Evolutionary conservation across 2,888 invertebrate genomes (phyloP), one percentile per base, ranked within the genome.

Genomic region (Isotomurus palustris): DNA sequence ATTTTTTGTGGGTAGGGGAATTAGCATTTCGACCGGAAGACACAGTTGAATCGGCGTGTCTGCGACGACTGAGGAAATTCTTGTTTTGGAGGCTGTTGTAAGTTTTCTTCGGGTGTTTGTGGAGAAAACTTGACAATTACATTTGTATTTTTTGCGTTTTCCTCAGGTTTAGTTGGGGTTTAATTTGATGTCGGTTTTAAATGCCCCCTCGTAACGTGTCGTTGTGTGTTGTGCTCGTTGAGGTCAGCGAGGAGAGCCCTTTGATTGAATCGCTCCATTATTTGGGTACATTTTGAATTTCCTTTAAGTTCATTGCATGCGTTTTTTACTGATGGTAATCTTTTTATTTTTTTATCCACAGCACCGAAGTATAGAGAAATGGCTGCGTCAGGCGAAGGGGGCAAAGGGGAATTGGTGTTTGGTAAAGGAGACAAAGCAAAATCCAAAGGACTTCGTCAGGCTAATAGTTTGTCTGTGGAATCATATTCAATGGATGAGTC

Each of bases 221-320:
- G 17, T 57, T 66, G 19, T 67, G 67, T 48, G 67, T 66, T 5
- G 52, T 69, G 45, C 40, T 67, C 12, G 58, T 69, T 52, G 69
- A 67, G 45, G 60, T 67, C 27, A 40, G 56, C 2, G 69, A 64
- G 32, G 69, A 68, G 22, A 56, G 44, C 54, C 43, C 53, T 14
- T 38, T 55, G 2, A n/a, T 62, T 14, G 29, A 59, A 22, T 40
- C 53, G 1, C 38, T 68, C 12, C 17, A 45, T 3, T 69, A 66
- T 36, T 56, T 54, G 44, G 62, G 69, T 69, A 58, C 47, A 27
- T 29, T 10, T 51, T 43, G 17, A 35, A 6, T 45, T 28, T 28
- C 25, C 41, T 40, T 40, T 40, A 40, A 14, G 17, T 40, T 8
- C 5, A 40, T n/a, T n/a, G n/a, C n/a, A n/a, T n/a, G n/a, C 40